phyloP scores from a whole-genome alignment of 2,113 vertebrate genomes.

The Macrotus californicus region DNA sequence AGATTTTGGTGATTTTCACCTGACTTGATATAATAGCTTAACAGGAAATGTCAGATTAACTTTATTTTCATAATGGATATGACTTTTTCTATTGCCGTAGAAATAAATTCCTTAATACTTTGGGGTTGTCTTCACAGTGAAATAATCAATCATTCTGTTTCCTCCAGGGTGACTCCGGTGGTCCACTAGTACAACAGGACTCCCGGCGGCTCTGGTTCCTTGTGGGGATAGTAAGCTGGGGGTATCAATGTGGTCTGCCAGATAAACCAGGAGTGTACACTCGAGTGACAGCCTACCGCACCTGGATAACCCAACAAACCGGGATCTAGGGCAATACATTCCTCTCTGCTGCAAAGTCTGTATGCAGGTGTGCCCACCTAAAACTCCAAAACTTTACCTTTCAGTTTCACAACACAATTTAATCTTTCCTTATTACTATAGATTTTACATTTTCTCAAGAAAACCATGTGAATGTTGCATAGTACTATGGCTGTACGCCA shows the following conservation, averaged over 20 bases:
- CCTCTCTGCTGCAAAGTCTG: neutral
- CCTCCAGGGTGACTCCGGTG: conserved; percentile 91
- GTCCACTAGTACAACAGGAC: conserved; percentile 86
- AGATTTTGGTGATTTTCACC: neutral
- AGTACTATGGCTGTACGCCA: neutral
- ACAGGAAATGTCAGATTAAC: neutral
- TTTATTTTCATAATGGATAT: neutral
- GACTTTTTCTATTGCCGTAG: neutral
- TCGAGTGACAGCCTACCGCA: conserved; percentile 76
- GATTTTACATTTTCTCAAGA: conserved; percentile 10
- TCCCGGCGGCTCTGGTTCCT: conserved; percentile 80
- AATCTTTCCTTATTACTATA: neutral
- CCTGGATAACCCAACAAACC: conserved; percentile 77
- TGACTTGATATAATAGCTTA: neutral
- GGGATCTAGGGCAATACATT: conserved; percentile 71
- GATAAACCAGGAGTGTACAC: conserved; percentile 83
- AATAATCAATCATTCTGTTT: conserved; percentile 46
- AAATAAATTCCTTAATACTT: neutral
- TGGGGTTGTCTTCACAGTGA: neutral
- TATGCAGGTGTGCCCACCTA: neutral
- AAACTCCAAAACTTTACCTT: neutral
- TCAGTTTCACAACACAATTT: neutral
- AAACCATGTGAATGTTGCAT: neutral
- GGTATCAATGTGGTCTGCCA: conserved; percentile 78
- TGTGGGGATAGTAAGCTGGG: conserved; percentile 85